These are phyloP conservation scores for Stegostoma tigrinum DNA, from an alignment of 2,113 vertebrate species.

Conservation along the genomic window DNA sequence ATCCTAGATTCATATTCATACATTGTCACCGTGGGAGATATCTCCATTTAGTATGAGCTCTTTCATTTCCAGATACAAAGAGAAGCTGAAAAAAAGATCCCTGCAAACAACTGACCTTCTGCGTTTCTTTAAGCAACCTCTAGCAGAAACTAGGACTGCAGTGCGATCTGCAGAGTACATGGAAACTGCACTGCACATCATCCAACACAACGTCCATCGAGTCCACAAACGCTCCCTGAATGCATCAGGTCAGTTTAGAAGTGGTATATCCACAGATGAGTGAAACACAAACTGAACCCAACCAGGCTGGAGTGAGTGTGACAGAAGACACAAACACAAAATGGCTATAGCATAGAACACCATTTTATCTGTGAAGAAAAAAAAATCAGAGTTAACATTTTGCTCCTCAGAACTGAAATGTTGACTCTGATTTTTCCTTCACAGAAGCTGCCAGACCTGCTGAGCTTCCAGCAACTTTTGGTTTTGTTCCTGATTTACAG, in stretches of 20 bases:
- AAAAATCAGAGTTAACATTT: too few relatives aligned
- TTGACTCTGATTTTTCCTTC: too few relatives aligned
- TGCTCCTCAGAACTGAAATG: too few relatives aligned
- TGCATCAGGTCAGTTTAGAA: slow-evolving; percentile 11
- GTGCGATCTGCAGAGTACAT: neutral
- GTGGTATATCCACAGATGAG: neutral
- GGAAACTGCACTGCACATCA: neutral
- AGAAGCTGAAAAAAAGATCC: neutral
- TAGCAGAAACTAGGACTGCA: neutral
- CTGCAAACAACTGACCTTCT: neutral
- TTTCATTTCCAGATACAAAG: neutral
- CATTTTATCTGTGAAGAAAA: too few relatives aligned
- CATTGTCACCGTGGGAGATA: neutral
- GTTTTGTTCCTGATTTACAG: too few relatives aligned
- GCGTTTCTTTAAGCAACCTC: slow-evolving; percentile 24
- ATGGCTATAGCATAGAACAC: neutral
- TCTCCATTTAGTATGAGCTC: neutral
- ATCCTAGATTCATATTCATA: neutral
- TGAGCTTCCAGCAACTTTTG: too few relatives aligned
- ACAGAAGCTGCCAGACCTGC: too few relatives aligned
- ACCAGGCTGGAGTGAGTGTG: neutral
- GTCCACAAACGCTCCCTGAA: neutral
- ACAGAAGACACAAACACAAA: neutral
- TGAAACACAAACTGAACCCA: neutral
- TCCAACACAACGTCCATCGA: neutral